Evolutionary conservation across 2,113 vertebrate genomes (phyloP), one percentile per base, ranked within the genome.

Genomic region (mouse (Mus musculus)): DNA sequence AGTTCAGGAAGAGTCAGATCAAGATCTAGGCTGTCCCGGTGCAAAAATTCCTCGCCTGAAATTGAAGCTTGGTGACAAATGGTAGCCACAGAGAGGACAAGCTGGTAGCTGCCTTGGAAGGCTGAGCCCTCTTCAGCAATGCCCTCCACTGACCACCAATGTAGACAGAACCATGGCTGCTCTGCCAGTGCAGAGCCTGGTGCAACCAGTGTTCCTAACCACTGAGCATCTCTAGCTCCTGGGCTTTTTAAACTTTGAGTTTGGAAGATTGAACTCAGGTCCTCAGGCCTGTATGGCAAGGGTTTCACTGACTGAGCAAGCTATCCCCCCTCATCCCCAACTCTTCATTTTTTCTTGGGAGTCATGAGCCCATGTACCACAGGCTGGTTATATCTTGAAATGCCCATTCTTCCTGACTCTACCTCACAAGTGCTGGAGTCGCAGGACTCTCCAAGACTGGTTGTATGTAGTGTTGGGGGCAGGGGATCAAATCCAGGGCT

Each of bases 61-160:
- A 67, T 5, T 26, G 13, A 49, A 93, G 6, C 36, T 11, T 0
- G 2, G 19, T 19, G 46, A 13, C 65, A 56, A 71, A 39, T 33
- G 97, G 89, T 96, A 95, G 84, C 90, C 97, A 93, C 93, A 39
- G 88, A 88, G 33, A 96, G 36, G 65, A 86, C 52, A 71, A 19
- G 39, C 26, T 4, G 69, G 65, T 24, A 88, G 42, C 63, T 78
- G 52, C 56, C 88, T 80, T 28, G 39, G 33, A 75, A 24, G 93
- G 10, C 36, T 71, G 72, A 92, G 33, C 24, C 82, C 59, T 80
- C 87, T 95, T 94, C 16, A n/a, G 71, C 61, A 67, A 46, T 91
- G 86, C 77, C 54, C 61, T 26, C 61, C 22, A 61, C 67, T 87
- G 78, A 9, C 56, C 63, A 49, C n/a, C 72, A 49, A 49, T 61